These are phyloP conservation scores for Scomberomorus guttatus DNA, from an alignment of 2,797 vertebrate species.

Conservation along the genomic window DNA sequence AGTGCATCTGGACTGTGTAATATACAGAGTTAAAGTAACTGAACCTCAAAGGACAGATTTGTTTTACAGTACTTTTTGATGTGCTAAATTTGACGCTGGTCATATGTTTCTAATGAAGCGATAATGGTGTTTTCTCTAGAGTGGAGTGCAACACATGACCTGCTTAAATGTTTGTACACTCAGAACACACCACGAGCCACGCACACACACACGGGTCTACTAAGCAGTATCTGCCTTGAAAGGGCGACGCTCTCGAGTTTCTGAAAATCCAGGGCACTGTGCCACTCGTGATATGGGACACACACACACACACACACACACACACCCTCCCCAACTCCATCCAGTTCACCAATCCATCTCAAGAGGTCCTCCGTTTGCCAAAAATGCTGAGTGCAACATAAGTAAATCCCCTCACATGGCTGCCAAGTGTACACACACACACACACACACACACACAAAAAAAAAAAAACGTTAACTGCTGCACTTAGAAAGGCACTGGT, in stretches of 20 bases:
- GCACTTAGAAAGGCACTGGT: slow-evolving; percentile 64
- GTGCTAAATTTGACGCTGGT: slow-evolving; percentile 30
- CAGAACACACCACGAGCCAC: slow-evolving; percentile 29
- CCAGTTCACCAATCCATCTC: slow-evolving; percentile 73
- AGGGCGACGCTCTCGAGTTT: slow-evolving; percentile 56
- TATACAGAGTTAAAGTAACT: slow-evolving; percentile 12
- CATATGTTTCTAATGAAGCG: slow-evolving; percentile 46
- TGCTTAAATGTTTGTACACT: slow-evolving; percentile 28
- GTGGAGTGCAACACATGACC: slow-evolving; percentile 38
- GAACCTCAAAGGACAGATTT: slow-evolving; percentile 43
- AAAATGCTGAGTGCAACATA: slow-evolving; percentile 73
- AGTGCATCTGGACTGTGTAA: slow-evolving; percentile 10
- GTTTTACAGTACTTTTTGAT: slow-evolving; percentile 2
- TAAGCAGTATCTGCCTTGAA: slow-evolving; percentile 55
- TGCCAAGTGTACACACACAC: slow-evolving; percentile 59
- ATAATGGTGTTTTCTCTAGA: slow-evolving; percentile 27
- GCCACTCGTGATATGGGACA: slow-evolving; percentile 74
- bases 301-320: slow-evolving; percentile 28
- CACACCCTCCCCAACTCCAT: slow-evolving; percentile 39
- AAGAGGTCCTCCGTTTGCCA: slow-evolving; percentile 72
- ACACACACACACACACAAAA: slow-evolving; percentile 38
- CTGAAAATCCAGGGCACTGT: slow-evolving; percentile 73
- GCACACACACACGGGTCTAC: slow-evolving; percentile 21
- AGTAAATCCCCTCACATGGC: slow-evolving; percentile 71
- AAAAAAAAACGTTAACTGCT: slow-evolving; percentile 42